Evolutionary conservation across 2,113 vertebrate species (phyloP), one percentile per base, ranked within the genome.

Genomic region (Pelvicachromis taeniatus): DNA sequence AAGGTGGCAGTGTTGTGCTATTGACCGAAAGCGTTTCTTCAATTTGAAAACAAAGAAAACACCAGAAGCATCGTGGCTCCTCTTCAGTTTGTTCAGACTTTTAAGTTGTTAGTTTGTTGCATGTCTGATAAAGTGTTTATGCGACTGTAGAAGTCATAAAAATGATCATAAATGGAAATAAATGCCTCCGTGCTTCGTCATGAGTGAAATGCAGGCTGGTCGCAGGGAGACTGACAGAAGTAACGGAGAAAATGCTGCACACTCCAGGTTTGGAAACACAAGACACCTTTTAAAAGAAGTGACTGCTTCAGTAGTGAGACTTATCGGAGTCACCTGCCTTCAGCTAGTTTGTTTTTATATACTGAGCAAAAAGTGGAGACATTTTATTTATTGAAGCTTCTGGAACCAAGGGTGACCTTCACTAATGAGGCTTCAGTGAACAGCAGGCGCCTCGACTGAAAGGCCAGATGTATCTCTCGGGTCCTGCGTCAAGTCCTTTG

Each of bases 311-410:
- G 21, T 11, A 45, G 12, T 0, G 38, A 45, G 8, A 26, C 45
- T 70, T 26, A 29, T 17, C 14, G 19, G 40, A 2, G 5, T 1
- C 23, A 48, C 65, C 9, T 29, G 42, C 23, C 23, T 73, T 17
- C 0, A 73, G 21, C 40, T 45, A 0, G 2, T 70, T 4, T 26
- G 38, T 0, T 70, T 45, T 45, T 70, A 45, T 70, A 70, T 6
- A 10, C 21, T 70, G 38, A 70, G 21, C 21, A 70, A 70, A 45
- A 45, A 70, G 21, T 26, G 10, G 59, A 38, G 33, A 63, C 59
- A 38, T 23, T 68, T 68, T 23, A 23, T 2, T 6, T 42, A 14
- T 16, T 68, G 35, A 68, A 68, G 38, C 63, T 42, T 68, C 38
- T 68, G 7, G 4, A 6, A 0, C 38, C 6, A 23, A 42, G 0